Evolutionary conservation across 1,140 invertebrate genomes (phyloP).

Genomic region (Nixonia krombeini): DNA sequence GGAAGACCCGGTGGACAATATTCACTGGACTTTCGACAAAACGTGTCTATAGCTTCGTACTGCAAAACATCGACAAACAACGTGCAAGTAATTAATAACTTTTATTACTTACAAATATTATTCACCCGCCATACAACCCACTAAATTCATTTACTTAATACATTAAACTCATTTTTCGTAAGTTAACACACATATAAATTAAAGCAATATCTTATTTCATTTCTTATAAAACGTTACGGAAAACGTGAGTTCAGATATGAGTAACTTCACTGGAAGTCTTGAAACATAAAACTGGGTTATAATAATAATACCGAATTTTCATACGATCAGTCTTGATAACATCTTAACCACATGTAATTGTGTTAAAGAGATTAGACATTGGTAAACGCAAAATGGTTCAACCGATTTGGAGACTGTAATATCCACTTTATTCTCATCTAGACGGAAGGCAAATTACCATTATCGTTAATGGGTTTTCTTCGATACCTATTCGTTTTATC

Average conservation of each 20-base stretch:
- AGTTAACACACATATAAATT: too few species aligned
- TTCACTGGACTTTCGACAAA: slow-evolving; percentile 82
- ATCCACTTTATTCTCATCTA: slow-evolving; percentile 28
- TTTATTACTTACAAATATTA: too few species aligned
- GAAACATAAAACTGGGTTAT: too few species aligned
- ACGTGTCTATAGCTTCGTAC: slow-evolving; percentile 81
- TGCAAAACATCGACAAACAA: slow-evolving; percentile 62
- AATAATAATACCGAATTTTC: too few species aligned
- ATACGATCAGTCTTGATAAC: not conserved
- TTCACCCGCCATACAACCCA: too few species aligned
- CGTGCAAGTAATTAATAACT: too few species aligned
- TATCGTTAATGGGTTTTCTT: slow-evolving; percentile 37
- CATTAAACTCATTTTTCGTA: too few species aligned
- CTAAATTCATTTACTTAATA: too few species aligned
- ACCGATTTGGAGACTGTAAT: slow-evolving; percentile 8
- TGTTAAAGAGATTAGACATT: slow-evolving; percentile 14
- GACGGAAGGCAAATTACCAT: slow-evolving; percentile 29
- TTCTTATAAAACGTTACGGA: too few species aligned
- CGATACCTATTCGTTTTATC: slow-evolving; percentile 22
- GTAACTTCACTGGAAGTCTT: too few species aligned
- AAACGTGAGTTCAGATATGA: too few species aligned
- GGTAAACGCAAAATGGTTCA: slow-evolving; percentile 19
- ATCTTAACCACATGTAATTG: not conserved
- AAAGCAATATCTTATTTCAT: too few species aligned
- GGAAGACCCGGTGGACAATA: slow-evolving; percentile 84